Evolutionary conservation across 2,797 vertebrate species (phyloP), one percentile per base, ranked within the genome.

Genomic region (Anas flavirostris): DNA sequence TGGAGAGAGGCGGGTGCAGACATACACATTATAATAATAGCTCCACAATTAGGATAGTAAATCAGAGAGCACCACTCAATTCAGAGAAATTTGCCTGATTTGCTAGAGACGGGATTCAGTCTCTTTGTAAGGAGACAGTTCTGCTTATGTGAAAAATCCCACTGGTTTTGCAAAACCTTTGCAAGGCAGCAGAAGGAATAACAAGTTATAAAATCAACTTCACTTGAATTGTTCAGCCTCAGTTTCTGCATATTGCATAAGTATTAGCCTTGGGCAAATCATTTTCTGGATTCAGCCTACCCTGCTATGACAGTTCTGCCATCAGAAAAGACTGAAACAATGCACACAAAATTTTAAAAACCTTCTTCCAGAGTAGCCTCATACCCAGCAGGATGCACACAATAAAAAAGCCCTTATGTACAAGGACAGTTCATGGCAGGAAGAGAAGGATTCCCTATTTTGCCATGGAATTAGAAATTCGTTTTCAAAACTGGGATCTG

Each of bases 41-140:
- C 83, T 94, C 92, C 48, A 44, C 86, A 82, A 89, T 95, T 79
- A 82, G 92, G 88, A 3, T 11, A 90, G 91, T 60, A 90, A 93
- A 87, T 74, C 86, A 53, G 83, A 82, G 88, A 94, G 33, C 56
- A 5, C 91, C 91, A 74, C 86, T 95, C 91, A 35, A 0, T 44
- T 88, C 83, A 77, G 16, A 86, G 92, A 87, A 84, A 76, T 86
- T n/a, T 86, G 81, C 72, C 56, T 31, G 43, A 28, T 76, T 63
- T 86, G 63, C 60, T 39, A 15, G 39, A 84, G 88, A 23, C 0
- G 1, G 76, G 72, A 21, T 73, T 84, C 58, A 4, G 82, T 66
- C 78, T 86, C 72, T 46, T 8, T 26, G 62, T 0, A 5, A 1
- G 16, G 91, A 88, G 80, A 76, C 25, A 66, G 53, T 62, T 75